phyloP scores from a whole-genome alignment of 1,140 invertebrate genomes.

The Bombus confusus region DNA sequence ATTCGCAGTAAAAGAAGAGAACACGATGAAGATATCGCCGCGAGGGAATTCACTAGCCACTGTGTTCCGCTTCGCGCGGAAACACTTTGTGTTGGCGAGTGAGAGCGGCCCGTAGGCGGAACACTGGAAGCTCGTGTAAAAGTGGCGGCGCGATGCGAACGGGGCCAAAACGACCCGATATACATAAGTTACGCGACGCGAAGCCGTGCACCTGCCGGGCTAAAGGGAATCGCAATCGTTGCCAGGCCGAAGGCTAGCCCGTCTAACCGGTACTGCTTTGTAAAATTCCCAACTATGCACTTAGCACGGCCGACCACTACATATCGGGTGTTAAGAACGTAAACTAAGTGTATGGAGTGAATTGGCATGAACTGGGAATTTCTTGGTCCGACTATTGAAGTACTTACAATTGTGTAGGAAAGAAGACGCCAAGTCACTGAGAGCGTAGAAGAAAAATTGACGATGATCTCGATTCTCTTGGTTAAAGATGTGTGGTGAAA shows the following conservation, averaged over 20 bases:
- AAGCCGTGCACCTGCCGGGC: conserved; percentile 67
- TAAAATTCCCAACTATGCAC: conserved; percentile 77
- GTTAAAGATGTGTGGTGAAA: too few relatives aligned
- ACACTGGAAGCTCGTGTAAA: conserved; percentile 51
- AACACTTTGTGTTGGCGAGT: conserved; percentile 11
- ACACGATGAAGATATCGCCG: not conserved
- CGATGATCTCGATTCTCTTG: too few relatives aligned
- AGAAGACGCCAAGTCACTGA: too few relatives aligned
- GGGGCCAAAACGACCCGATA: conserved; percentile 52
- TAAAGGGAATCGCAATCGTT: conserved; percentile 69
- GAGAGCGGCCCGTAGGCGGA: conserved; percentile 47
- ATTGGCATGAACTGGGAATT: not conserved
- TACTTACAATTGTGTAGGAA: too few relatives aligned
- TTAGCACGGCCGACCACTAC: conserved; percentile 41
- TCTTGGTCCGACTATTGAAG: too few relatives aligned
- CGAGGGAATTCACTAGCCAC: conserved; percentile 1
- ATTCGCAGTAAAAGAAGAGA: not conserved
- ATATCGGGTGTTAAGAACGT: conserved; percentile 50
- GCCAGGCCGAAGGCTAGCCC: conserved; percentile 69
- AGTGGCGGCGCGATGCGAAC: conserved; percentile 51
- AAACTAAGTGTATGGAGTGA: not conserved
- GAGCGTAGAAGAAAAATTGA: too few relatives aligned
- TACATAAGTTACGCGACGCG: conserved; percentile 40
- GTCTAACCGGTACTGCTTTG: conserved; percentile 76
- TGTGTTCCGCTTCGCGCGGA: conserved; percentile 19